Conservation (phyloP, 2,888 invertebrate species). For the Apoderus coryli region DNA sequence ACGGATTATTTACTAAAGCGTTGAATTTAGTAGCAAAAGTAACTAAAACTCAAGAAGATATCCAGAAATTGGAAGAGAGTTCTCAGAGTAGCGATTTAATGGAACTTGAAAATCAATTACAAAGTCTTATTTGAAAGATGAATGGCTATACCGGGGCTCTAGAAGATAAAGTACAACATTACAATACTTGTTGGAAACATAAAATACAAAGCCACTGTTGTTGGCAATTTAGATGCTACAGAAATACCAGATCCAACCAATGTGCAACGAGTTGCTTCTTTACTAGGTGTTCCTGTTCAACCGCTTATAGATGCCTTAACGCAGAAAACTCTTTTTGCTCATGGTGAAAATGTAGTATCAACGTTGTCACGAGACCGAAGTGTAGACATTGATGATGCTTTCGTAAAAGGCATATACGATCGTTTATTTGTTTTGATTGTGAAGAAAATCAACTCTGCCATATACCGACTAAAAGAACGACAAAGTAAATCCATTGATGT, state of each 20-base stretch:
- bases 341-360: slow-evolving; percentile 90
- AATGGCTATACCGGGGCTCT: slow-evolving; percentile 43
- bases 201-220: slow-evolving; percentile 82
- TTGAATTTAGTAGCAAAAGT: slow-evolving; percentile 54
- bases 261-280: slow-evolving; percentile 71
- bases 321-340: slow-evolving; percentile 85
- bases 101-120: slow-evolving; percentile 43
- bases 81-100: slow-evolving; percentile 31
- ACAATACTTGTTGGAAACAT: slow-evolving; percentile 76
- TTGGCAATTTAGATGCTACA: slow-evolving; percentile 93
- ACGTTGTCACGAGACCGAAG: slow-evolving; percentile 84
- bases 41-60: slow-evolving; percentile 26
- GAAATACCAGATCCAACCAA: slow-evolving; percentile 89
- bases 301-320: slow-evolving; percentile 87
- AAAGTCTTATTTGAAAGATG: slow-evolving; percentile 47
- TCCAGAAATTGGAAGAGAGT: slow-evolving; percentile 25
- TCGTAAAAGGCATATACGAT: slow-evolving; percentile 98
- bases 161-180: slow-evolving; percentile 43
- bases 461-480: slow-evolving; percentile 71
- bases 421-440: slow-evolving; percentile 93
- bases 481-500: slow-evolving; percentile 89
- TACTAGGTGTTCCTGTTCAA: slow-evolving; percentile 74
- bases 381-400: slow-evolving; percentile 94
- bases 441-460: slow-evolving; percentile 92
- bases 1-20: slow-evolving; percentile 62